These are phyloP conservation scores for Sphyrna mokarran DNA, from an alignment of 2,113 vertebrate genomes.

Conservation along the genomic window DNA sequence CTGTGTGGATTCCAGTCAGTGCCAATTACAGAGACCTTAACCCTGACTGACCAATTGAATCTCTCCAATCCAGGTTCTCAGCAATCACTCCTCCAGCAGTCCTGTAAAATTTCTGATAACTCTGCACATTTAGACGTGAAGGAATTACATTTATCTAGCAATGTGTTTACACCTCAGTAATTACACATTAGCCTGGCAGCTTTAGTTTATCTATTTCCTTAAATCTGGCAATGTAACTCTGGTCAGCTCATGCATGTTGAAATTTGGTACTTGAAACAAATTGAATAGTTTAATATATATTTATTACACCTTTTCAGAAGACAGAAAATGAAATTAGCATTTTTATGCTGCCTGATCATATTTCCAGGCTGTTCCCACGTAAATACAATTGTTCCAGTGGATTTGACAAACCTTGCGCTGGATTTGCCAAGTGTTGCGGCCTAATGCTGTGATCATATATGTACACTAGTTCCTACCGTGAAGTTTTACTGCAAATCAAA, in stretches of 20 bases:
- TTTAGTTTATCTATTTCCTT: not conserved
- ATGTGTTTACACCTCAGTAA: not conserved
- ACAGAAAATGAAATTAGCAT: not conserved
- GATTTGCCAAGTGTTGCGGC: not conserved
- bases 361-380: not conserved
- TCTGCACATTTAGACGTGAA: not conserved
- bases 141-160: no score
- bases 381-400: not conserved
- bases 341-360: not conserved
- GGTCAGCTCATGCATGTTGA: not conserved
- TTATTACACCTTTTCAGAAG: not conserved
- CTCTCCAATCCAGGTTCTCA: not conserved
- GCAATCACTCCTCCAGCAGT: not conserved
- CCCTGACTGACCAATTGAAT: no score
- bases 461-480: not conserved
- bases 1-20: no score
- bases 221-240: not conserved
- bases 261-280: not conserved
- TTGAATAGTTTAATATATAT: not conserved
- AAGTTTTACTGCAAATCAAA: not conserved
- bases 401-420: not conserved
- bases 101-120: not conserved
- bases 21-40: not conserved
- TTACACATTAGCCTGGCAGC: not conserved
- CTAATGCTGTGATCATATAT: not conserved